phyloP scores from a whole-genome alignment of 2,797 vertebrate species.

The Pachyuromys duprasi region DNA sequence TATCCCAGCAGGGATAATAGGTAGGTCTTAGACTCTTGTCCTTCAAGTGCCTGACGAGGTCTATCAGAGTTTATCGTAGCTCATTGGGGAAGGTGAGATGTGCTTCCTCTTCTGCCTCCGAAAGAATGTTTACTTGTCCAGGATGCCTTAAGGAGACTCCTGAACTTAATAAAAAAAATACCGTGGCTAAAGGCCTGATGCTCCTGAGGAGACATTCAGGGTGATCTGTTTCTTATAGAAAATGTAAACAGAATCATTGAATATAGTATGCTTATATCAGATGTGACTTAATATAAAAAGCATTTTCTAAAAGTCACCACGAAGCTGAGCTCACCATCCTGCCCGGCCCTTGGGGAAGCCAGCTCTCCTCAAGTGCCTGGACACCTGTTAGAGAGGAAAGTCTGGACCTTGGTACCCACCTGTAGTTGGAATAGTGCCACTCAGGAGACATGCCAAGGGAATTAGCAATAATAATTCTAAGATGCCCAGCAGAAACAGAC shows the following conservation, averaged over 20 bases:
- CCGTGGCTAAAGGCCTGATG: not conserved
- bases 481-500: not conserved
- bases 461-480: not conserved
- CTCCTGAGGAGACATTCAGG: conserved; percentile 17
- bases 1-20: not conserved
- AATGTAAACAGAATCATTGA: conserved; percentile 59
- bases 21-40: not conserved
- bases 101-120: no score
- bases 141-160: not conserved
- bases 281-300: conserved; percentile 13
- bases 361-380: rapidly evolving
- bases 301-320: not conserved
- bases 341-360: not conserved
- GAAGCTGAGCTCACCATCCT: not conserved
- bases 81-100: not conserved
- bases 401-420: not conserved
- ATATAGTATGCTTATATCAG: conserved; percentile 41
- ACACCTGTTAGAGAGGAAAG: not conserved
- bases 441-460: rapidly evolving
- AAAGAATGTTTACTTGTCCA: not conserved
- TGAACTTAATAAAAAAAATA: conserved; percentile 2
- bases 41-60: not conserved
- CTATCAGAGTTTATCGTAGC: not conserved
- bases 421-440: not conserved
- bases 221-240: conserved; percentile 35